Conservation (phyloP, 2,888 invertebrate genomes). For the Tetragnatha montana region DNA sequence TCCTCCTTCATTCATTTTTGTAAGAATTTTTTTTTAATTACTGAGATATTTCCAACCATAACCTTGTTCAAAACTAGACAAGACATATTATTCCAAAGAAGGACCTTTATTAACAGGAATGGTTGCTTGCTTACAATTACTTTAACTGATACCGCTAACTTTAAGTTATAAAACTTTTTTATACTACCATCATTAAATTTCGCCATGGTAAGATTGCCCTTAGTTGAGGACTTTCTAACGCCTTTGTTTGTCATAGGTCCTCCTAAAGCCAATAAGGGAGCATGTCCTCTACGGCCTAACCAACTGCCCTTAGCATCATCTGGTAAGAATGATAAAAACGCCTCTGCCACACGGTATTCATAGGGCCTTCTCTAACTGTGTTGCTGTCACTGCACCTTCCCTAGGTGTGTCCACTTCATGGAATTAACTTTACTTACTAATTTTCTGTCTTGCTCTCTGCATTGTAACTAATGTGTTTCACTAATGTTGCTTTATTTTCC, state of each 20-base stretch:
- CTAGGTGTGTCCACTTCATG: slow-evolving; percentile 71
- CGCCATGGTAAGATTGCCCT: too few relatives aligned
- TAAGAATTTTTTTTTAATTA: too few relatives aligned
- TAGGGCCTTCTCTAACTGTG: slow-evolving; percentile 65
- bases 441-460: slow-evolving; percentile 44
- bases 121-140: too few relatives aligned
- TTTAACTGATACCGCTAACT: too few relatives aligned
- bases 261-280: slow-evolving; percentile 59
- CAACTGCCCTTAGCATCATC: slow-evolving; percentile 68
- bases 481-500: slow-evolving; percentile 28
- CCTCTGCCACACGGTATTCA: slow-evolving; percentile 68
- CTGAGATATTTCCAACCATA: too few relatives aligned
- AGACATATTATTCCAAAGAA: too few relatives aligned
- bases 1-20: too few relatives aligned
- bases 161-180: too few relatives aligned
- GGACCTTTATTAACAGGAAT: too few relatives aligned
- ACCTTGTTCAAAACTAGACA: too few relatives aligned
- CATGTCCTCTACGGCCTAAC: slow-evolving; percentile 53
- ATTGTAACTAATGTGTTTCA: slow-evolving; percentile 10
- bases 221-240: too few relatives aligned
- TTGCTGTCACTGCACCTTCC: slow-evolving; percentile 68
- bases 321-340: slow-evolving; percentile 71
- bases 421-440: slow-evolving; percentile 68
- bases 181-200: too few relatives aligned
- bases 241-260: slow-evolving; percentile 35